phyloP scores from a whole-genome alignment of 1,140 invertebrate genomes.

The Drosophila nasuta region DNA sequence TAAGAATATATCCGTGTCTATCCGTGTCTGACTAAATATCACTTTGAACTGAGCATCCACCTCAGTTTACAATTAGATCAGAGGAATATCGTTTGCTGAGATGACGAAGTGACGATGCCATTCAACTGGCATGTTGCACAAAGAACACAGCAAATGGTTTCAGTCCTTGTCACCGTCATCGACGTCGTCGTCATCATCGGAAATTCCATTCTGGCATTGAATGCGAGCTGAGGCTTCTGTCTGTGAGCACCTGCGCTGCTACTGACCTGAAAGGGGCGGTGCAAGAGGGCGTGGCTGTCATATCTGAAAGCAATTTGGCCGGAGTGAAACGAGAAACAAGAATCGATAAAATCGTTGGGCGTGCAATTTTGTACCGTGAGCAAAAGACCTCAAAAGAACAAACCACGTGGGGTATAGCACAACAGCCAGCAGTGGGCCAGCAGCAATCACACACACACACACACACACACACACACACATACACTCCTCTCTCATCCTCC shows the following conservation, averaged over 20 bases:
- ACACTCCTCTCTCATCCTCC: background rate
- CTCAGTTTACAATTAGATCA: slow-evolving; percentile 10
- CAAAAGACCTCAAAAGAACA: slow-evolving; percentile 64
- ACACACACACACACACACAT: too few species aligned
- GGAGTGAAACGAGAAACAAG: slow-evolving; percentile 68
- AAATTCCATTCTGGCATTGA: slow-evolving; percentile 73
- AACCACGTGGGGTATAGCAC: slow-evolving; percentile 10
- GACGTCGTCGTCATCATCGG: slow-evolving; percentile 51
- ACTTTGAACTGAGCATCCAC: background rate
- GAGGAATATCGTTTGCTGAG: background rate
- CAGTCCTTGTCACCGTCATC: slow-evolving; percentile 42
- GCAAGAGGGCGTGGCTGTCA: slow-evolving; percentile 65
- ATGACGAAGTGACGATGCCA: slow-evolving; percentile 4
- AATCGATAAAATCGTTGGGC: slow-evolving; percentile 83
- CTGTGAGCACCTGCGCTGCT: slow-evolving; percentile 15
- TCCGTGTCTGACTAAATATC: background rate
- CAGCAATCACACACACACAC: too few species aligned
- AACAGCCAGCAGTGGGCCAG: background rate
- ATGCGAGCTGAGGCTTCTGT: slow-evolving; percentile 42
- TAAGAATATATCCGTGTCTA: background rate
- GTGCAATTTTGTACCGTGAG: slow-evolving; percentile 74
- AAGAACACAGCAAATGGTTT: slow-evolving; percentile 63
- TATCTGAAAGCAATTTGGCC: slow-evolving; percentile 81
- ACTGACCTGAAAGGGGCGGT: slow-evolving; percentile 73
- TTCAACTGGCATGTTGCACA: slow-evolving; percentile 38